Evolutionary conservation across 2,113 vertebrate species (phyloP).

Genomic region (Misgurnus mizolepis): DNA sequence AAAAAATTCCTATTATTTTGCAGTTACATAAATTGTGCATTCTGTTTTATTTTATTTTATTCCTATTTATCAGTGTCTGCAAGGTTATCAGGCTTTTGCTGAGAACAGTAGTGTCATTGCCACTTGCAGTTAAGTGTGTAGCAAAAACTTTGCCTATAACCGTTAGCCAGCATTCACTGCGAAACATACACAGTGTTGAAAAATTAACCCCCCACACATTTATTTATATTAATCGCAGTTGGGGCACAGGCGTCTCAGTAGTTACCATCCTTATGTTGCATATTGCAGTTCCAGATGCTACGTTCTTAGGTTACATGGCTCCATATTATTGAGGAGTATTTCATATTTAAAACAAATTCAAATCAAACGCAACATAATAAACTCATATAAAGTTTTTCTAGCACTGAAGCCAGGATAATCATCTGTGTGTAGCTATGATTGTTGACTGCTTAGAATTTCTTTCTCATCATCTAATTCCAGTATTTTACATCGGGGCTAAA

Average conservation of each 20-base stretch:
- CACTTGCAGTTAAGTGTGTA: background rate
- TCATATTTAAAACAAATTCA: constrained; percentile 71
- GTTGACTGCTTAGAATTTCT: constrained; percentile 43
- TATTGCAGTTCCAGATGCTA: constrained; percentile 60
- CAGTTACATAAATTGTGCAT: constrained; percentile 9
- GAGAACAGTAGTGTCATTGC: background rate
- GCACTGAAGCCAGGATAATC: constrained; percentile 51
- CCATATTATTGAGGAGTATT: constrained; percentile 62
- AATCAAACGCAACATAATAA: constrained; percentile 60
- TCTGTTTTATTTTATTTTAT: background rate
- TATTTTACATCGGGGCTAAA: constrained; percentile 34
- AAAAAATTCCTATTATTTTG: background rate
- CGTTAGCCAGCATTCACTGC: constrained; percentile 29
- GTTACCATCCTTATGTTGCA: constrained; percentile 66
- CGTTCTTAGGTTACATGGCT: constrained; percentile 61
- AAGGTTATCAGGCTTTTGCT: background rate
- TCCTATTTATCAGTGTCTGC: background rate
- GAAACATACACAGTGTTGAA: constrained; percentile 26
- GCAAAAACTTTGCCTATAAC: constrained; percentile 28
- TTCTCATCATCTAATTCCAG: constrained; percentile 1
- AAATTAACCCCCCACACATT: constrained; percentile 30
- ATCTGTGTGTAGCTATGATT: constrained; percentile 57
- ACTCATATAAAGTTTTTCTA: constrained; percentile 63
- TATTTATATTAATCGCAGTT: constrained; percentile 58
- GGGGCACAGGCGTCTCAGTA: constrained; percentile 54